A percentile compares a stretch with the other conserved stretches of the same genome.
Conservation (phyloP, 2,797 vertebrate species). For the Notoglanidium macrostoma region DNA sequence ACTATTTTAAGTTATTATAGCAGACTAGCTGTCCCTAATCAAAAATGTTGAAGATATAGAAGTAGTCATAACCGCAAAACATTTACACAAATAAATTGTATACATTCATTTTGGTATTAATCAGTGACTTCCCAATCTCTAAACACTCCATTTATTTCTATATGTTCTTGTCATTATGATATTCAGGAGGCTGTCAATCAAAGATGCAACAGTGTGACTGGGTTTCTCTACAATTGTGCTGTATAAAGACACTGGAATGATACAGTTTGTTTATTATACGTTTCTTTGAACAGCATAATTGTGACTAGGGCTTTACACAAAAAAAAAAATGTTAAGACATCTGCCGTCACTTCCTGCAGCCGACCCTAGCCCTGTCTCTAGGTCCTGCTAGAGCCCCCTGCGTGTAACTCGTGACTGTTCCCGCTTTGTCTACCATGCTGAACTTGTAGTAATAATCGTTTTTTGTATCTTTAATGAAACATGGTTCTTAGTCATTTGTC, state of each 20-base stretch:
- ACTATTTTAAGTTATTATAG: background rate
- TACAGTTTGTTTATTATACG: background rate
- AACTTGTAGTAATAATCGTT: background rate
- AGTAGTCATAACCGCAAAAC: background rate
- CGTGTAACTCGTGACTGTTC: too few species aligned
- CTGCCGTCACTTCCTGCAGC: background rate
- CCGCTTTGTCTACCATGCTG: too few species aligned
- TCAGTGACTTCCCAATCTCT: background rate
- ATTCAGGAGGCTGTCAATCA: background rate
- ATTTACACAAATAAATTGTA: background rate
- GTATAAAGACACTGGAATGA: background rate
- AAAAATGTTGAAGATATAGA: background rate
- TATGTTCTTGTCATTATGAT: background rate
- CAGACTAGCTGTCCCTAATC: background rate
- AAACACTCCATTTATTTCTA: background rate
- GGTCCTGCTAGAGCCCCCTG: too few species aligned
- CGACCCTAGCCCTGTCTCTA: too few species aligned
- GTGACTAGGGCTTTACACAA: background rate
- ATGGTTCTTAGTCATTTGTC: background rate
- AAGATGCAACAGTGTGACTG: background rate
- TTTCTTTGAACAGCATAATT: background rate
- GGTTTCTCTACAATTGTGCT: background rate
- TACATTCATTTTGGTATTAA: background rate
- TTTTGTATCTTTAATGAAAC: background rate
- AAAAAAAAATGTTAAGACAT: too few species aligned